phyloP scores from a whole-genome alignment of 2,888 invertebrate species.

The Lottia gigantea region DNA sequence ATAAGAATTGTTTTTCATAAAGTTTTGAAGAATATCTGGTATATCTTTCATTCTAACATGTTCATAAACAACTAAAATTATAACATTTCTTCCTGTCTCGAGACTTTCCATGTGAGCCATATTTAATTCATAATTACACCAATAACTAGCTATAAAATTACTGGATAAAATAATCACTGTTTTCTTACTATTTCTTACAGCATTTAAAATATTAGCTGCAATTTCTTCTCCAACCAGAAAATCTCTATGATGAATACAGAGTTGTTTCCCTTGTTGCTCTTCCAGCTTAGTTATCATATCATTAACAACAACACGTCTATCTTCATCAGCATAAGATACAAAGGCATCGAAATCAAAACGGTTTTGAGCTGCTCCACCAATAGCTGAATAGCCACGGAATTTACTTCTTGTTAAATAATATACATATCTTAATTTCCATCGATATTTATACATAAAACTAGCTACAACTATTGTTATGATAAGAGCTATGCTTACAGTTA shows the following conservation, averaged over 20 bases:
- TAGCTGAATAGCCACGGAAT: slow-evolving; percentile 20
- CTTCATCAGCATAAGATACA: slow-evolving; percentile 40
- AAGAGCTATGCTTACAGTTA: neutral
- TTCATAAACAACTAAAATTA: slow-evolving; percentile 35
- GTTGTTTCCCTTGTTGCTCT: slow-evolving; percentile 17
- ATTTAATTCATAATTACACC: slow-evolving; percentile 45
- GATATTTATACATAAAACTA: slow-evolving; percentile 10
- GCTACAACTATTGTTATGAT: neutral
- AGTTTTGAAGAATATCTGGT: slow-evolving; percentile 26
- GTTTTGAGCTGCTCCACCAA: slow-evolving; percentile 20
- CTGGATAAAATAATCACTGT: slow-evolving; percentile 38
- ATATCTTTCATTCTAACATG: slow-evolving; percentile 28
- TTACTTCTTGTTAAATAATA: slow-evolving; percentile 25
- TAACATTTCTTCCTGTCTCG: slow-evolving; percentile 29
- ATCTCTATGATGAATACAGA: slow-evolving; percentile 35
- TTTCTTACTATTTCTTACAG: slow-evolving; percentile 39
- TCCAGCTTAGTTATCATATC: slow-evolving; percentile 36
- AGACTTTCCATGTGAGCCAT: slow-evolving; percentile 42
- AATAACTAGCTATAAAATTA: slow-evolving; percentile 37
- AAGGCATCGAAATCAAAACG: slow-evolving; percentile 41
- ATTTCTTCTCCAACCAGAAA: slow-evolving; percentile 41
- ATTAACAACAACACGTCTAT: slow-evolving; percentile 31
- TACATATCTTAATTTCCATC: slow-evolving; percentile 35
- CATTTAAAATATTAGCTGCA: slow-evolving; percentile 38
- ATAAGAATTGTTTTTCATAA: slow-evolving; percentile 25